Conservation (phyloP, 53 echinoderm and acorn worm species). For the Pentamera pediparva region DNA sequence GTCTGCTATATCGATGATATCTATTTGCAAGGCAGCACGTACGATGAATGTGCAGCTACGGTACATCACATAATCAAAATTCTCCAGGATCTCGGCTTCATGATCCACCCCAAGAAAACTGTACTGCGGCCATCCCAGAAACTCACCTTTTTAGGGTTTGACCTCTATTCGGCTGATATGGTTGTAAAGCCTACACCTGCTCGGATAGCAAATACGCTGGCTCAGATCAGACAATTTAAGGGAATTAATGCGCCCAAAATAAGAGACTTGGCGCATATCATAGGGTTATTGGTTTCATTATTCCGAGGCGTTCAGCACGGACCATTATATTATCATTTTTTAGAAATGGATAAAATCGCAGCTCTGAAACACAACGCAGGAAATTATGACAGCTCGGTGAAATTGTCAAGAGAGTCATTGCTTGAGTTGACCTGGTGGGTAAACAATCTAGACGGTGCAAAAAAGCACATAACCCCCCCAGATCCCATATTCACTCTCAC, state of each 20-base stretch:
- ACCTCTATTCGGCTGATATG: not conserved
- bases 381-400: not conserved
- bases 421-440: conserved; percentile 5
- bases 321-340: not conserved
- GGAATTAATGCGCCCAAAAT: not conserved
- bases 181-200: not conserved
- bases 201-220: not conserved
- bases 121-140: not conserved
- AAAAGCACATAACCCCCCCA: not conserved
- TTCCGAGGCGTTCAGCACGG: conserved; percentile 16
- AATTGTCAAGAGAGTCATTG: not conserved
- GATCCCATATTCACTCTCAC: not conserved
- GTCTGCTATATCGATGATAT: conserved; percentile 45
- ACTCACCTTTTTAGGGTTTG: conserved; percentile 9
- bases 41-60: not conserved
- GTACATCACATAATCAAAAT: not conserved
- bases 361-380: not conserved
- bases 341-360: not conserved
- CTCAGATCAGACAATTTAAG: not conserved
- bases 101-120: conserved; percentile 6
- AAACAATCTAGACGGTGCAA: not conserved
- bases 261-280: conserved; percentile 3
- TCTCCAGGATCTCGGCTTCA: not conserved
- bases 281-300: conserved; percentile 8
- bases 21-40: conserved; percentile 6